Evolutionary conservation across 2,797 vertebrate species (phyloP).

Genomic region (Pipistrellus pipistrellus): DNA sequence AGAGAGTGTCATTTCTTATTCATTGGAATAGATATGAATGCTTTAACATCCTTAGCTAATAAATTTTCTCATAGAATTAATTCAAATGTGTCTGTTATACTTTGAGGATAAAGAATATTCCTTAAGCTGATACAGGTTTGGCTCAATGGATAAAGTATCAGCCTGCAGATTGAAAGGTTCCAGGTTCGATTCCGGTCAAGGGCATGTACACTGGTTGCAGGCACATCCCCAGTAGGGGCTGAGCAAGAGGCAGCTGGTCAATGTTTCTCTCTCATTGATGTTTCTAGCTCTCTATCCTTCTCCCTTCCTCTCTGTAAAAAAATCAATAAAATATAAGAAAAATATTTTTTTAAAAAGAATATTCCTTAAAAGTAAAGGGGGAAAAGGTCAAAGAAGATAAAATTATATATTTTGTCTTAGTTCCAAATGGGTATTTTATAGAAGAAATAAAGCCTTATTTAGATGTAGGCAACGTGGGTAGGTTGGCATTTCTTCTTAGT

Average conservation of each 20-base stretch:
- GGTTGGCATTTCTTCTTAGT: background rate
- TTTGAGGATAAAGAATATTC: background rate
- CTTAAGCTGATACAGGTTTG: constrained; percentile 27
- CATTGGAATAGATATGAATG: constrained; percentile 66
- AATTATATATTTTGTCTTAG: background rate
- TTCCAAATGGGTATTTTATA: background rate
- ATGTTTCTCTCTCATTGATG: too few species aligned
- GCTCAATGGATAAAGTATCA: too few species aligned
- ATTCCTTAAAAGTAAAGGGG: constrained; percentile 18
- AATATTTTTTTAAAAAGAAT: background rate
- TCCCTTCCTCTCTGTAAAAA: too few species aligned
- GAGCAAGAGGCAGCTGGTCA: too few species aligned
- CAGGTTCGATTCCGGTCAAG: too few species aligned
- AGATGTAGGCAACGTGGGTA: background rate
- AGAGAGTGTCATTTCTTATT: constrained; percentile 64
- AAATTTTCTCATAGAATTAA: constrained; percentile 65
- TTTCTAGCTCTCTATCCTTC: too few species aligned
- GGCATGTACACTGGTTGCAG: too few species aligned
- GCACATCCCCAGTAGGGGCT: too few species aligned
- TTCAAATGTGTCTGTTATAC: constrained; percentile 41
- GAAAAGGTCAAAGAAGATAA: background rate
- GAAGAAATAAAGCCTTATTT: constrained; percentile 49
- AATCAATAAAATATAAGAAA: too few species aligned
- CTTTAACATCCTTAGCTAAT: constrained; percentile 57
- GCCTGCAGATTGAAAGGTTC: too few species aligned